These are phyloP conservation scores for Oxytorus armatus DNA, from an alignment of 2,888 invertebrate species.

Conservation along the genomic window DNA sequence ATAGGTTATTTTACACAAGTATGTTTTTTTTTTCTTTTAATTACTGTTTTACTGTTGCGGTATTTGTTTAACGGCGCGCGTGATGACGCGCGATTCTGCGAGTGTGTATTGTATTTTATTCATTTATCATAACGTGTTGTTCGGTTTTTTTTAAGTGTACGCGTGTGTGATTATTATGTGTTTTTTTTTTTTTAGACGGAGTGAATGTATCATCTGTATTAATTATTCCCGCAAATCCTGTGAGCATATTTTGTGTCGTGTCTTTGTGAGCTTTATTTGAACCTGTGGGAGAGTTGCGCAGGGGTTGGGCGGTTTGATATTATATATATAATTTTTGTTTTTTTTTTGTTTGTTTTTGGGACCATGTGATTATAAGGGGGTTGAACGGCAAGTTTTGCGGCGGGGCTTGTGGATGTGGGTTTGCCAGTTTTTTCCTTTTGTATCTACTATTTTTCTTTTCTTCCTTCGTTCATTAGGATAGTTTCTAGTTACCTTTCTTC, in stretches of 20 bases:
- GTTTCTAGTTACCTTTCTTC: slow-evolving; percentile 68
- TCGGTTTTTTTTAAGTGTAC: slow-evolving; percentile 36
- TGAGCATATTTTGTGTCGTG: slow-evolving; percentile 65
- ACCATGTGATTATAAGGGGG: slow-evolving; percentile 37
- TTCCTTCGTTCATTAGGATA: slow-evolving; percentile 63
- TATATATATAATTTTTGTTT: slow-evolving; percentile 35
- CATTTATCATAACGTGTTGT: slow-evolving; percentile 42
- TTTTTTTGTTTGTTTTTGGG: slow-evolving; percentile 49
- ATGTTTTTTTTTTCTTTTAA: slow-evolving; percentile 28
- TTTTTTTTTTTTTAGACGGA: slow-evolving; percentile 59
- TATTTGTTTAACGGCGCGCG: slow-evolving; percentile 68
- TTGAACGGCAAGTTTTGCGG: slow-evolving; percentile 59
- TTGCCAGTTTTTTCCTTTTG: slow-evolving; percentile 50
- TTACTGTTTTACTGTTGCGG: slow-evolving; percentile 56
- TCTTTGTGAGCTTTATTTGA: slow-evolving; percentile 65
- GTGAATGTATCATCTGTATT: slow-evolving; percentile 64
- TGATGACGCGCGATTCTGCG: slow-evolving; percentile 70
- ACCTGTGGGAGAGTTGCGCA: slow-evolving; percentile 67
- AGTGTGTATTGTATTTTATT: slow-evolving; percentile 57
- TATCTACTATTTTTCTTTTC: slow-evolving; percentile 32
- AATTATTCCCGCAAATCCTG: slow-evolving; percentile 66
- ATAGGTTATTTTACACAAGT: slow-evolving; percentile 46
- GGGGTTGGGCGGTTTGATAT: slow-evolving; percentile 57
- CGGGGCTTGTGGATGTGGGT: slow-evolving; percentile 46
- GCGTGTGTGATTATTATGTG: slow-evolving; percentile 53